Conservation (phyloP, 2,888 invertebrate genomes). For the Choristoneura rosaceana region DNA sequence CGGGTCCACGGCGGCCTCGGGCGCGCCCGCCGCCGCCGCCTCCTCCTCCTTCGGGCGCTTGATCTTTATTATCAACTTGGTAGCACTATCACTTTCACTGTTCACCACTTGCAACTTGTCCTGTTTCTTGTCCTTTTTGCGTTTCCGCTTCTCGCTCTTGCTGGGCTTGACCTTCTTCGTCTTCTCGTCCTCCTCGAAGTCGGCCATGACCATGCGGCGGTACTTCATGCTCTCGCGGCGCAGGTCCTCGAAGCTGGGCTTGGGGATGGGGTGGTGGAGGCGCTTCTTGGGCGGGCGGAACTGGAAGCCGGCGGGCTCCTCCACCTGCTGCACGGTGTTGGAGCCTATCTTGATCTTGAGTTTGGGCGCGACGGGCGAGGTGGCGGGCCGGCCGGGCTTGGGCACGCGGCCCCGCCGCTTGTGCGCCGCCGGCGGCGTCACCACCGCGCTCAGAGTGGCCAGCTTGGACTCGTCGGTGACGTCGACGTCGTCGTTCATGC, state of each 20-base stretch:
- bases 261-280: slow-evolving; percentile 85
- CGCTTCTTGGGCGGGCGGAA: slow-evolving; percentile 94
- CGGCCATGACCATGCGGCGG: slow-evolving; percentile 93
- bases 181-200: slow-evolving; percentile 90
- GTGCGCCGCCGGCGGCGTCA: slow-evolving; percentile 41
- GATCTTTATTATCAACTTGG: slow-evolving; percentile 92
- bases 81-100: slow-evolving; percentile 86
- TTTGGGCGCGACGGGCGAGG: slow-evolving; percentile 86
- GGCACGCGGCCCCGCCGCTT: slow-evolving; percentile 69
- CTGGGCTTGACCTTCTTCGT: slow-evolving; percentile 74
- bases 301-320: slow-evolving; percentile 79
- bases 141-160: slow-evolving; percentile 76
- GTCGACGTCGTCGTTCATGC: slow-evolving; percentile 84
- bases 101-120: slow-evolving; percentile 81
- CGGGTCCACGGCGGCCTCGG: slow-evolving; percentile 70
- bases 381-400: slow-evolving; percentile 59
- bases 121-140: slow-evolving; percentile 85
- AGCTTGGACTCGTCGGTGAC: slow-evolving; percentile 68
- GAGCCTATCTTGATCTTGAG: slow-evolving; percentile 92
- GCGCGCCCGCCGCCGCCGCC: slow-evolving; percentile 61
- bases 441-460: slow-evolving; percentile 51
- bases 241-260: slow-evolving; percentile 92
- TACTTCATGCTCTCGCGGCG: slow-evolving; percentile 95
- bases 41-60: slow-evolving; percentile 82
- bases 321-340: slow-evolving; percentile 83